Evolutionary conservation across 1,140 invertebrate species (phyloP).

Genomic region (Rhyacophila brunnea): DNA sequence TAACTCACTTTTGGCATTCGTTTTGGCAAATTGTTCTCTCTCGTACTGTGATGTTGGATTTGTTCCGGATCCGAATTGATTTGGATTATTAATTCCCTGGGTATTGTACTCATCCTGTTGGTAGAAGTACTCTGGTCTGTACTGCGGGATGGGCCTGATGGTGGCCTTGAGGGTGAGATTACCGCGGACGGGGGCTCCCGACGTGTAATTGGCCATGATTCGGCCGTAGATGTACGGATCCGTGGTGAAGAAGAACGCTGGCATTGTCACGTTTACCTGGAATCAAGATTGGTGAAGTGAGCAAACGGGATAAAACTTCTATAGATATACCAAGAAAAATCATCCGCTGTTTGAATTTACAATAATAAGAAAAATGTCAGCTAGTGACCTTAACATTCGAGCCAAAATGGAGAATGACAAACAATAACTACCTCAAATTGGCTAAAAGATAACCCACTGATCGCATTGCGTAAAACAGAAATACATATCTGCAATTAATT

Average conservation of each 20-base stretch:
- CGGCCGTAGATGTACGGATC: constrained; percentile 79
- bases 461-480: no score
- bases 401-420: no score
- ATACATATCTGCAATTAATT: no score
- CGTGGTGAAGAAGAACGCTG: constrained; percentile 86
- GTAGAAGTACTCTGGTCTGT: constrained; percentile 49
- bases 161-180: constrained; percentile 84
- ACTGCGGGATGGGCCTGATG: constrained; percentile 65
- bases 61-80: constrained; percentile 31
- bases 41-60: constrained; percentile 27
- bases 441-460: no score
- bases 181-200: constrained; percentile 77
- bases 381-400: no score
- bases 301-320: no score
- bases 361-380: no score
- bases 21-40: constrained; percentile 37
- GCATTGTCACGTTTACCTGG: constrained; percentile 92
- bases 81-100: constrained; percentile 41
- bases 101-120: constrained; percentile 43
- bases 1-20: no score
- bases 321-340: no score
- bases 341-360: no score
- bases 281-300: no score
- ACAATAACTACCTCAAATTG: no score
- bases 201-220: constrained; percentile 92